phyloP scores from a whole-genome alignment of 2,113 vertebrate species.

The Tiliqua scincoides region DNA sequence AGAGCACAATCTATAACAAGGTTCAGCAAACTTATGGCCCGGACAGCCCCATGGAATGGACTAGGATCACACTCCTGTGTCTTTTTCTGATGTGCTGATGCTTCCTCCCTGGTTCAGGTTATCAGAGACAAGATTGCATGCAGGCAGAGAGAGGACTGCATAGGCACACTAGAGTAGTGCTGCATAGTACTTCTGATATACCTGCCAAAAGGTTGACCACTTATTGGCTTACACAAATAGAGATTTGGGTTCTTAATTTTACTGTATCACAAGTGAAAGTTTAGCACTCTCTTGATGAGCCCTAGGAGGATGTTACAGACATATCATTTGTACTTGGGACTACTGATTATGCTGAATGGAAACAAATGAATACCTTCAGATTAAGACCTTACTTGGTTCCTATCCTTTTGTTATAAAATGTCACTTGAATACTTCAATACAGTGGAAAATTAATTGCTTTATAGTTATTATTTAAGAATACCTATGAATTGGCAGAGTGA shows the following conservation, averaged over 20 bases:
- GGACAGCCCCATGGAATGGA: too few relatives aligned
- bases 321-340: not conserved
- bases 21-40: not conserved
- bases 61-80: not conserved
- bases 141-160: not conserved
- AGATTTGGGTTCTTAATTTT: constrained; percentile 42
- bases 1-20: not conserved
- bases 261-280: constrained; percentile 52
- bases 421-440: not conserved
- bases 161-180: not conserved
- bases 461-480: too few relatives aligned
- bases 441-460: not conserved
- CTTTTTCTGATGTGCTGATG: not conserved
- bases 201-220: not conserved
- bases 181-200: not conserved
- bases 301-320: not conserved
- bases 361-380: not conserved
- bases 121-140: not conserved
- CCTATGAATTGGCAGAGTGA: not conserved
- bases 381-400: not conserved
- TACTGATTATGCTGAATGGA: not conserved
- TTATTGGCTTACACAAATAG: not conserved
- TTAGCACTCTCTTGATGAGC: not conserved
- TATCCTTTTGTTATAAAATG: not conserved
- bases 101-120: not conserved